These are phyloP conservation scores for Hemithea aestivaria DNA, from an alignment of 2,888 invertebrate species.

Conservation along the genomic window DNA sequence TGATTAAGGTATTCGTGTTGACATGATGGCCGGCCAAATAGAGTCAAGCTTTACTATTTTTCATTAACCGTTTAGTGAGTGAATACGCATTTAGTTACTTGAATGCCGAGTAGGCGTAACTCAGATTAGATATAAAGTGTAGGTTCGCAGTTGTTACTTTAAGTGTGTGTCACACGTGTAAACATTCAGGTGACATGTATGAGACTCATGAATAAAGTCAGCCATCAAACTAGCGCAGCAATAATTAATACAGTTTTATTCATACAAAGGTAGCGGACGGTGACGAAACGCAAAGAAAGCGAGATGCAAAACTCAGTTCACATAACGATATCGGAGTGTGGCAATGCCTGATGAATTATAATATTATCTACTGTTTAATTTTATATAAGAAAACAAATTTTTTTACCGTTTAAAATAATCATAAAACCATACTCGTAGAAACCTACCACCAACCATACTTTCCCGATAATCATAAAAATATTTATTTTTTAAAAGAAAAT, in stretches of 20 bases:
- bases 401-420: no score
- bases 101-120: slow-evolving; percentile 7
- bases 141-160: no score
- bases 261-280: slow-evolving; percentile 44
- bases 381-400: no score
- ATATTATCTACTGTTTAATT: no score
- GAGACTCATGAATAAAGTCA: slow-evolving; percentile 53
- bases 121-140: slow-evolving; percentile 3
- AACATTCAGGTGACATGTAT: slow-evolving; percentile 31
- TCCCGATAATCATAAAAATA: no score
- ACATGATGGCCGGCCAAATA: slow-evolving; percentile 68
- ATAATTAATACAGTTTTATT: slow-evolving; percentile 58
- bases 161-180: slow-evolving; percentile 17
- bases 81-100: slow-evolving; percentile 12
- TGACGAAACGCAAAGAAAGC: slow-evolving; percentile 54
- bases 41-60: slow-evolving; percentile 58
- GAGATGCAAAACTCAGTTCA: slow-evolving; percentile 45
- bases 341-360: slow-evolving; percentile 27
- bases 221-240: slow-evolving; percentile 49
- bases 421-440: no score
- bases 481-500: no score
- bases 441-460: no score
- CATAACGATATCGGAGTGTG: slow-evolving; percentile 42
- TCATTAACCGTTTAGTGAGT: slow-evolving; percentile 37
- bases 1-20: slow-evolving; percentile 71